phyloP scores from a whole-genome alignment of 2,113 vertebrate genomes.

The Poeciliopsis occidentalis region DNA sequence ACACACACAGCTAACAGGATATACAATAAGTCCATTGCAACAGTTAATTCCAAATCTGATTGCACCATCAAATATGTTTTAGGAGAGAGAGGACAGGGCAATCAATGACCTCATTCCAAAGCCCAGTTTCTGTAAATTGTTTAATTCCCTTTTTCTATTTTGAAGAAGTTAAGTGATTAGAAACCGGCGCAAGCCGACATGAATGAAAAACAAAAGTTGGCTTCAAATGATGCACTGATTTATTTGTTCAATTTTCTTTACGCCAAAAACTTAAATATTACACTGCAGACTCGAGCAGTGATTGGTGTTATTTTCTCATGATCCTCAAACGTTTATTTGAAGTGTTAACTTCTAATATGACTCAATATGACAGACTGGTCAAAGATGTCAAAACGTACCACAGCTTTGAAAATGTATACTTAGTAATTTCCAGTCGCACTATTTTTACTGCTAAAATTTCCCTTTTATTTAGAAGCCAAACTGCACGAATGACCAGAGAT shows the following conservation, averaged over 20 bases:
- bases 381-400: neutral
- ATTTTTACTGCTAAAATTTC: too few species aligned
- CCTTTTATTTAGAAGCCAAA: too few species aligned
- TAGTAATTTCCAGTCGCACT: too few species aligned
- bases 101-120: constrained; percentile 20
- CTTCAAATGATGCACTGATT: too few species aligned
- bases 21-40: neutral
- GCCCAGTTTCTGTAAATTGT: constrained; percentile 4
- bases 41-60: constrained; percentile 19
- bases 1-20: neutral
- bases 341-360: neutral
- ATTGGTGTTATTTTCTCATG: neutral
- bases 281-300: neutral
- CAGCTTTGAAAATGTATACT: neutral
- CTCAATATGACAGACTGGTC: neutral
- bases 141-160: neutral
- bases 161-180: constrained; percentile 9
- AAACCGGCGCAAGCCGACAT: neutral
- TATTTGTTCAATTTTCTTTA: neutral
- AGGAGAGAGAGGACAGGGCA: neutral
- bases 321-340: neutral
- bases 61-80: constrained; percentile 5
- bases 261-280: neutral
- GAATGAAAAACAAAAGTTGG: neutral
- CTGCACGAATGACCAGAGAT: too few species aligned